Evolutionary conservation across 2,113 vertebrate genomes (phyloP), one percentile per base, ranked within the genome.

Genomic region (Limnothrissa miodon): DNA sequence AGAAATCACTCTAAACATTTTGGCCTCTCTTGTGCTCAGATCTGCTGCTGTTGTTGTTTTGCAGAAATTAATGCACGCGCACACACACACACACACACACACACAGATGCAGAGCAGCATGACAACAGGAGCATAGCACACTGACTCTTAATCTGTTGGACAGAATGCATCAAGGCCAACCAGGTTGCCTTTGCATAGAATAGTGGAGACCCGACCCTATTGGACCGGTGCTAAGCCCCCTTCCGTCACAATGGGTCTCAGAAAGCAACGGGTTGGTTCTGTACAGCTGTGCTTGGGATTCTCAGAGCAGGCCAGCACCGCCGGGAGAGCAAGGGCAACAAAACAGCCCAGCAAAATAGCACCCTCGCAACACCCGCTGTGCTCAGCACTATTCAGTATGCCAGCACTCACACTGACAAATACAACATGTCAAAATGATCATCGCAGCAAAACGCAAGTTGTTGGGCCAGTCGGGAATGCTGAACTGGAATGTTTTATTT

Each of bases 1-100:
- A 89, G 84, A 78, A 80, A 45, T 45, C 39, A 25, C 78, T 78
- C 82, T 86, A 88, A 88, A 86, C 82, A 83, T 62, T 82, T 82
- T 51, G 33, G 56, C 36, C 78, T 82, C 39, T 81, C 80, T 83
- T 79, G 80, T 36, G 46, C 36, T 36, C 39, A 51, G 39, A 62
- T 80, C 82, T 42, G 42, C 42, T 42, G 78, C 62, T 87, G 62
- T 70, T 74, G 62, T 48, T 80, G 45, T 33, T 80, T 80, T 80
- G 45, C 81, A 45, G 82, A 45, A 42, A 42, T 42, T 4, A 2
- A 42, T 4, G 6, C 62, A 25, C 44, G 39, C 46, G 59, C 45
- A 79, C 21, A 21, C 82, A 86, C 45, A 59, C 46, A 45, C 33
- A 48, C 45, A 51, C 79, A 44, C 46, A 87, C 84, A 84, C 87